Evolutionary conservation across 2,888 invertebrate genomes (phyloP).

Genomic region (Polylopha cassiicola): DNA sequence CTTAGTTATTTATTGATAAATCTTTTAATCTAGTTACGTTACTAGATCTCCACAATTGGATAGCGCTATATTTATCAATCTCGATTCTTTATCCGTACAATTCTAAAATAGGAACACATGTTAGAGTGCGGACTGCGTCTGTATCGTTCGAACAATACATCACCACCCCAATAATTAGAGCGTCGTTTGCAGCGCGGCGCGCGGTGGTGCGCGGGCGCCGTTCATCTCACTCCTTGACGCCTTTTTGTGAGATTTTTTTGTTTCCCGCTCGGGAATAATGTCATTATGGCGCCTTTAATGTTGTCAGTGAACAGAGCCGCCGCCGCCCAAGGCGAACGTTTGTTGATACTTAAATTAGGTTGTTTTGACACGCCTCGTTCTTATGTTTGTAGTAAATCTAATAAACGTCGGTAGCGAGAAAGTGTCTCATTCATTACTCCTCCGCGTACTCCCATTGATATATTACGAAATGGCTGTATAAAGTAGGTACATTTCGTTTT

Average conservation of each 20-base stretch:
- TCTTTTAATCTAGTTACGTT: not conserved
- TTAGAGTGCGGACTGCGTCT: constrained; percentile 15
- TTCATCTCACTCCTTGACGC: constrained; percentile 61
- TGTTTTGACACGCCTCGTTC: constrained; percentile 76
- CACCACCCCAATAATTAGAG: constrained; percentile 60
- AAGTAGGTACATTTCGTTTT: constrained; percentile 8
- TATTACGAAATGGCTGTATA: constrained; percentile 40
- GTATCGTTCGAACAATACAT: constrained; percentile 50
- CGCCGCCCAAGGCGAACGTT: constrained; percentile 74
- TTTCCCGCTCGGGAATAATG: constrained; percentile 73
- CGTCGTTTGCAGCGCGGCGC: constrained; percentile 41
- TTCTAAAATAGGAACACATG: constrained; percentile 13
- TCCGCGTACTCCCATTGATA: constrained; percentile 40
- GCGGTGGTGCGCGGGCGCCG: constrained; percentile 41
- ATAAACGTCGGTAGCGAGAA: constrained; percentile 67
- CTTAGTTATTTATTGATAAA: no score
- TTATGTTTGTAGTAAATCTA: constrained; percentile 75
- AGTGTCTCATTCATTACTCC: constrained; percentile 61
- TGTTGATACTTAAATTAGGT: constrained; percentile 78
- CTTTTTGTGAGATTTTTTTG: constrained; percentile 69
- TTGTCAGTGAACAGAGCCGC: constrained; percentile 68
- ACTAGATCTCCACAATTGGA: no score
- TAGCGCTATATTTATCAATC: not conserved
- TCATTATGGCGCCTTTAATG: constrained; percentile 77
- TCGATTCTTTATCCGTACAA: constrained; percentile 7